phyloP scores from a whole-genome alignment of 2,113 vertebrate species.

The Sinocyclocheilus anophthalmus region DNA sequence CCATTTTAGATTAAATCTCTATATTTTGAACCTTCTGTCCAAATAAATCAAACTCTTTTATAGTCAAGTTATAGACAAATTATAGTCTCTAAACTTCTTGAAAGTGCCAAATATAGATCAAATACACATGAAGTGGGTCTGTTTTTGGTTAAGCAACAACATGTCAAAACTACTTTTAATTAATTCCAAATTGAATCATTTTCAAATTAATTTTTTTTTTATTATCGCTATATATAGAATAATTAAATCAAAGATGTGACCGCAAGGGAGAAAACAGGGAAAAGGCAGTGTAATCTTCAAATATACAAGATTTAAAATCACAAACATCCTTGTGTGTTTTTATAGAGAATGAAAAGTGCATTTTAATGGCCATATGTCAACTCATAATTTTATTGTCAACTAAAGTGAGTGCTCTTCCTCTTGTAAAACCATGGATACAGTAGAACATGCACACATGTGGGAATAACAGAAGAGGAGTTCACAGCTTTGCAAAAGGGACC shows the following conservation, averaged over 20 bases:
- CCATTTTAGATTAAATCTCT: not conserved
- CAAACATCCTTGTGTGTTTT: not conserved
- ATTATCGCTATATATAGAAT: conserved; percentile 4
- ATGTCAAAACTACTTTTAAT: not conserved
- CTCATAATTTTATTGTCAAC: conserved; percentile 5
- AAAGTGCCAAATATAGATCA: not conserved
- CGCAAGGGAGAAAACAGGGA: not conserved
- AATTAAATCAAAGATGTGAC: not conserved
- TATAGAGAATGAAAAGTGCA: conserved; percentile 17
- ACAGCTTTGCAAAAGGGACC: conserved; percentile 76
- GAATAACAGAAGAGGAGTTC: conserved; percentile 59
- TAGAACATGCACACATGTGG: conserved; percentile 59
- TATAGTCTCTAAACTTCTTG: not conserved
- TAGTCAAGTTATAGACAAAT: not conserved
- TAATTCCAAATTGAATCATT: not conserved
- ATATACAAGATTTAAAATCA: conserved; percentile 2
- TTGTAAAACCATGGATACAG: conserved; percentile 56
- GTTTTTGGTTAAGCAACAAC: not conserved
- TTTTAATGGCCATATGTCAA: conserved; percentile 38
- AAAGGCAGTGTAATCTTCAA: conserved; percentile 18
- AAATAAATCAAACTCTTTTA: not conserved
- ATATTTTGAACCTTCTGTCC: not conserved
- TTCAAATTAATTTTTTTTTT: not conserved
- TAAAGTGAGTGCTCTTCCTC: conserved; percentile 19
- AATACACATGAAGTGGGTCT: not conserved